Evolutionary conservation across 2,888 invertebrate genomes (phyloP).

Genomic region (Neria commutata): DNA sequence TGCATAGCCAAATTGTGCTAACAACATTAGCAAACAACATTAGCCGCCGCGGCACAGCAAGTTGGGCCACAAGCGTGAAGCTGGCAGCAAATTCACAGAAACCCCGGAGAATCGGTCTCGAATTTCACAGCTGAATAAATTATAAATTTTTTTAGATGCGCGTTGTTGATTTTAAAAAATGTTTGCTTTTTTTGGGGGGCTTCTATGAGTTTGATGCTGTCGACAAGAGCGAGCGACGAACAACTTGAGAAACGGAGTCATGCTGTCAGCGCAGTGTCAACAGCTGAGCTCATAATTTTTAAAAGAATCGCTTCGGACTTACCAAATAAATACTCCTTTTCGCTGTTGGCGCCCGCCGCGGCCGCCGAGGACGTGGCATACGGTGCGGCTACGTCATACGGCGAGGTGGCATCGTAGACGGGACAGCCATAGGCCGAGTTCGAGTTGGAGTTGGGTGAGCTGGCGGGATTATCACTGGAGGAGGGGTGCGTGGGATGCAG

Average conservation of each 20-base stretch:
- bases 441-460: conserved; percentile 54
- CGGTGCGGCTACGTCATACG: conserved; percentile 49
- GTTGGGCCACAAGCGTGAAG: neutral
- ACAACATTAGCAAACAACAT: conserved; percentile 14
- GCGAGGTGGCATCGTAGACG: conserved; percentile 43
- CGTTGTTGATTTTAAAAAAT: conserved; percentile 11
- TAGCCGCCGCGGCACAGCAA: conserved; percentile 8
- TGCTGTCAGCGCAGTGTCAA: neutral
- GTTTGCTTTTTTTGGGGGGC: conserved; percentile 7
- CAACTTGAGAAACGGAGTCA: neutral
- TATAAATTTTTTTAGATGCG: conserved; percentile 5
- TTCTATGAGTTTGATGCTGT: neutral
- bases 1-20: conserved; percentile 13
- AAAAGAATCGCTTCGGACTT: conserved; percentile 37
- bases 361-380: conserved; percentile 42
- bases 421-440: conserved; percentile 53
- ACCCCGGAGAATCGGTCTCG: conserved; percentile 32
- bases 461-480: conserved; percentile 46
- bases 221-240: neutral
- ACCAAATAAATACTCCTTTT: conserved; percentile 62
- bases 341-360: conserved; percentile 34
- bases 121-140: conserved; percentile 46
- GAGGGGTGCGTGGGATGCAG: conserved; percentile 17
- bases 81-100: neutral
- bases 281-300: conserved; percentile 17